Evolutionary conservation across 1,140 invertebrate species (phyloP).

Genomic region (Schmidtea mediterranea): DNA sequence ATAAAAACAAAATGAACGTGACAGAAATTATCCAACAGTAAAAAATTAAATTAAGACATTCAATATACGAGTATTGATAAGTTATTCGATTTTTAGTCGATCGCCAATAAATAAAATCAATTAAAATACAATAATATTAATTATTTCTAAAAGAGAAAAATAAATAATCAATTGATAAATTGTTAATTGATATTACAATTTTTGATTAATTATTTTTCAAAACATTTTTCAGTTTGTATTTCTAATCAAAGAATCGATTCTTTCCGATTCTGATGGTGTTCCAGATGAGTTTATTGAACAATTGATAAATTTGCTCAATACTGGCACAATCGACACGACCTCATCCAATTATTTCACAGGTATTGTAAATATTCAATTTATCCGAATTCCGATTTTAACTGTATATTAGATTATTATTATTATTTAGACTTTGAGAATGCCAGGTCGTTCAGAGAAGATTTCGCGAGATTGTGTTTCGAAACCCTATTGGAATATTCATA

Average conservation of each 20-base stretch:
- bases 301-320: slow-evolving; percentile 62
- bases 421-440: background rate
- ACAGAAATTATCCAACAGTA: too few species aligned
- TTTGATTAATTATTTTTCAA: background rate
- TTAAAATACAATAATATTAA: too few species aligned
- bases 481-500: slow-evolving; percentile 70
- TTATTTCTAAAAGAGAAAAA: too few species aligned
- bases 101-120: too few species aligned
- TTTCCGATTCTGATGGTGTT: slow-evolving; percentile 47
- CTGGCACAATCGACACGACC: slow-evolving; percentile 69
- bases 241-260: slow-evolving; percentile 50
- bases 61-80: background rate
- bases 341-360: slow-evolving; percentile 31
- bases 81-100: too few species aligned
- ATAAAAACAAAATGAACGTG: too few species aligned
- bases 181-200: too few species aligned
- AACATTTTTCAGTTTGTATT: slow-evolving; percentile 41
- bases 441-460: slow-evolving; percentile 46
- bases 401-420: background rate
- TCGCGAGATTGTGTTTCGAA: slow-evolving; percentile 80
- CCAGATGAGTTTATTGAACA: slow-evolving; percentile 58
- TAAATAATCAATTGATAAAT: too few species aligned
- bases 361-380: slow-evolving; percentile 10
- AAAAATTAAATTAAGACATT: too few species aligned
- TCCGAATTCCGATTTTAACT: slow-evolving; percentile 1